Evolutionary conservation across 1,140 invertebrate genomes (phyloP).

Genomic region (Gryon sp.): DNA sequence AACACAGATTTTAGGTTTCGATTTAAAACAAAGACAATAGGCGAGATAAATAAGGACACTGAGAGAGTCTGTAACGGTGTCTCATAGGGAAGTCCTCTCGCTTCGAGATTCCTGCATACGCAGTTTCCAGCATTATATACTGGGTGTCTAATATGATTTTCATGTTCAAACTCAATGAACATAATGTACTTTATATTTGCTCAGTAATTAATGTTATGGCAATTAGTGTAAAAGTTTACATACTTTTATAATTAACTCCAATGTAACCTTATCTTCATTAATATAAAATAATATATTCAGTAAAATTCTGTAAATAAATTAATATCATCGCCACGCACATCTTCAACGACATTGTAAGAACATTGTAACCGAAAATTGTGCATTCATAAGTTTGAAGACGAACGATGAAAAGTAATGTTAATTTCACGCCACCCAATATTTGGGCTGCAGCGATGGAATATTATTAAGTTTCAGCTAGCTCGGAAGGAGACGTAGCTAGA

Average conservation of each 20-base stretch:
- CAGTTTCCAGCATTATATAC: constrained; percentile 40
- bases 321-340: too few relatives aligned
- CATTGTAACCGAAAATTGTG: too few relatives aligned
- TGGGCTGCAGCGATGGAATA: constrained; percentile 62
- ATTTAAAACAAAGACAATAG: constrained; percentile 15
- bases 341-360: too few relatives aligned
- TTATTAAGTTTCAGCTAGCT: constrained; percentile 71
- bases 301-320: too few relatives aligned
- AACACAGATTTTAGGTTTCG: constrained; percentile 28
- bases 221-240: too few relatives aligned
- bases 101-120: constrained; percentile 52
- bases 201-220: too few relatives aligned
- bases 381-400: too few relatives aligned
- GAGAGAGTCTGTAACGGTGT: constrained; percentile 67
- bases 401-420: constrained; percentile 17
- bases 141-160: constrained; percentile 56
- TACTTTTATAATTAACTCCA: too few relatives aligned
- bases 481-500: constrained; percentile 69
- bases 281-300: too few relatives aligned
- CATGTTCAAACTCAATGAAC: constrained; percentile 12
- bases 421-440: constrained; percentile 59
- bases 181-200: neutral
- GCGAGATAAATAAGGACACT: constrained; percentile 40
- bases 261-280: too few relatives aligned
- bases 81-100: constrained; percentile 63